Percentiles rank a stretch among this genome's conserved stretches.
phyloP scores from a whole-genome alignment of 2,113 vertebrate species.

The Phalacrocorax pelagicus region DNA sequence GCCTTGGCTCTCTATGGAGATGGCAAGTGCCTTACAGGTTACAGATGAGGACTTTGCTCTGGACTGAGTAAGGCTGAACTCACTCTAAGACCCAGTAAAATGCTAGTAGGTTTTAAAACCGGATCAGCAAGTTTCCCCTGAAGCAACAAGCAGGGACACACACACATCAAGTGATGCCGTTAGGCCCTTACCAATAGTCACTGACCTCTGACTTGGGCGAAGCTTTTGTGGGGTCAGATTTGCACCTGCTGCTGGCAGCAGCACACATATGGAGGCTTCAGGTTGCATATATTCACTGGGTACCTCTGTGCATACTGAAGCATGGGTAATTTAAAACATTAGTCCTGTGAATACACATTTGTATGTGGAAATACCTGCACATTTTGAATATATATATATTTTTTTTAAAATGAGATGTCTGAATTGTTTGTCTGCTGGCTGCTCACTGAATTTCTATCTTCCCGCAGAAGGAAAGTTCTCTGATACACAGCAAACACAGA shows the following conservation, averaged over 20 bases:
- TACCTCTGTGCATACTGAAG: background rate
- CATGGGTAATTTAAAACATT: background rate
- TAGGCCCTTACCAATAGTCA: background rate
- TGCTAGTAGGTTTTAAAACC: background rate
- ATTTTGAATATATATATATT: background rate
- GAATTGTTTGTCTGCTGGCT: background rate
- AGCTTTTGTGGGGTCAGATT: background rate
- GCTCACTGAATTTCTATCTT: background rate
- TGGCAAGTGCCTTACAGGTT: background rate
- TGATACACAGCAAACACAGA: slow-evolving; percentile 26
- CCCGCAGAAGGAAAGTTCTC: background rate
- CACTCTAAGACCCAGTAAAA: background rate
- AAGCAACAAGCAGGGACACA: background rate
- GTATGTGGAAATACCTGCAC: background rate
- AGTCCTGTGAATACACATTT: background rate
- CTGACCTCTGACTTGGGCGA: background rate
- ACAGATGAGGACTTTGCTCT: background rate
- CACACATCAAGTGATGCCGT: background rate
- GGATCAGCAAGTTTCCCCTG: background rate
- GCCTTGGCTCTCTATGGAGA: background rate
- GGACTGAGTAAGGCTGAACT: background rate
- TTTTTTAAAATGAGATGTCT: background rate
- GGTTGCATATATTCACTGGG: background rate
- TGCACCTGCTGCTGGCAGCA: background rate
- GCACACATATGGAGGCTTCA: background rate